Evolutionary conservation across 2,113 vertebrate genomes (phyloP).

Genomic region (Mirounga angustirostris): DNA sequence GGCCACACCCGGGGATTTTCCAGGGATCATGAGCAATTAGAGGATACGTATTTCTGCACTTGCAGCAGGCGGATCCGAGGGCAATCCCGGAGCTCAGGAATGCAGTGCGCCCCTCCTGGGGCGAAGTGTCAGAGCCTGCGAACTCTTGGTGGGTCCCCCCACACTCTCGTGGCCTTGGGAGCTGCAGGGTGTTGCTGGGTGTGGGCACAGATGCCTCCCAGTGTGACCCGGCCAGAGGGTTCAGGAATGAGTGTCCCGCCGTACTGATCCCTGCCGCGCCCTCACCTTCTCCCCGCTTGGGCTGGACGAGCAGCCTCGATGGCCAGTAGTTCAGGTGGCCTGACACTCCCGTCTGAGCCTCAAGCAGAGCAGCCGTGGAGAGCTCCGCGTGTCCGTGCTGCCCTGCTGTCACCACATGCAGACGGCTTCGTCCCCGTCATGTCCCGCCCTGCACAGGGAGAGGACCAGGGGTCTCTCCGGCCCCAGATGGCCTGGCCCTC

Average conservation of each 20-base stretch:
- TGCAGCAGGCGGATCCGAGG: neutral
- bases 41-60: neutral
- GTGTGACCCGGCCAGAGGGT: neutral
- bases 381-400: accelerated
- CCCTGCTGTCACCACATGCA: accelerated
- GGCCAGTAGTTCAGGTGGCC: accelerated
- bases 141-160: conserved; percentile 75
- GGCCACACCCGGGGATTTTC: conserved; percentile 30
- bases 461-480: neutral
- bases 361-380: neutral
- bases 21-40: neutral
- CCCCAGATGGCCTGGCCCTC: neutral
- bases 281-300: too few species aligned
- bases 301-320: too few species aligned
- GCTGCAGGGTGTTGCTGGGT: neutral
- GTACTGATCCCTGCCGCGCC: neutral
- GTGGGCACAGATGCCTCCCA: conserved; percentile 43
- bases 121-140: conserved; percentile 84
- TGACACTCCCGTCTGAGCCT: too few species aligned
- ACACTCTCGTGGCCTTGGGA: conserved; percentile 63
- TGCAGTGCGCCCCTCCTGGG: conserved; percentile 85
- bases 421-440: accelerated
- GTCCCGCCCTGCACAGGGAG: neutral
- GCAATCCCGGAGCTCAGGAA: conserved; percentile 81
- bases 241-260: neutral